phyloP scores from a whole-genome alignment of 2,888 invertebrate genomes.

The Phorcus lineatus region DNA sequence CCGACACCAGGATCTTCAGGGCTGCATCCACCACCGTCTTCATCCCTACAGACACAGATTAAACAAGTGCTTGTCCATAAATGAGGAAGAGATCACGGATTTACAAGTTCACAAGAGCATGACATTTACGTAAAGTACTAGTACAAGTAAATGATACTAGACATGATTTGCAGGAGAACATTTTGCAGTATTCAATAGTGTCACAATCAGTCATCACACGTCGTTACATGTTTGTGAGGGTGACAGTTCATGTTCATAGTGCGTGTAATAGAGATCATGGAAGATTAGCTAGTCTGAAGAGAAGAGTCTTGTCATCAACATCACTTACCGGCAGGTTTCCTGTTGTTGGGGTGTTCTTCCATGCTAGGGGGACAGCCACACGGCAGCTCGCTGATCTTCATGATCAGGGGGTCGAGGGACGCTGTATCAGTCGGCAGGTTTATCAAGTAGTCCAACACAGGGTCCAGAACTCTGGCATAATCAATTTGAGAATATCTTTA shows the following conservation, averaged over 20 bases:
- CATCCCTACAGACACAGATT: constrained; percentile 25
- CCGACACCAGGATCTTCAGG: constrained; percentile 58
- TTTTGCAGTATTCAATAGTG: no score
- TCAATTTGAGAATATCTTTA: background rate
- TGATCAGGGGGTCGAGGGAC: constrained; percentile 57
- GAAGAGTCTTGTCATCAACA: no score
- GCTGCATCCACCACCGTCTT: constrained; percentile 56
- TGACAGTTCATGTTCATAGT: no score
- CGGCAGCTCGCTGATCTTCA: constrained; percentile 64
- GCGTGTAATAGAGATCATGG: no score
- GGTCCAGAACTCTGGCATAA: constrained; percentile 55
- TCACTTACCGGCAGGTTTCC: background rate
- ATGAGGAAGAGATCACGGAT: background rate
- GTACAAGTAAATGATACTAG: no score
- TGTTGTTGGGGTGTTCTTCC: background rate
- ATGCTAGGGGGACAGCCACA: constrained; percentile 65
- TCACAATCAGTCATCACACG: no score
- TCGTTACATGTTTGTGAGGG: no score
- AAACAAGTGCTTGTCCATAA: no score
- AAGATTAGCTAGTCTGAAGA: no score
- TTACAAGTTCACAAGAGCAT: no score
- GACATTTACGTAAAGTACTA: no score
- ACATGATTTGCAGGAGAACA: no score
- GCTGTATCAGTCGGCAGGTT: constrained; percentile 46
- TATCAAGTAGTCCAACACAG: constrained; percentile 58